phyloP scores from a whole-genome alignment of 2,113 vertebrate genomes.

The Phyllopteryx taeniolatus region DNA sequence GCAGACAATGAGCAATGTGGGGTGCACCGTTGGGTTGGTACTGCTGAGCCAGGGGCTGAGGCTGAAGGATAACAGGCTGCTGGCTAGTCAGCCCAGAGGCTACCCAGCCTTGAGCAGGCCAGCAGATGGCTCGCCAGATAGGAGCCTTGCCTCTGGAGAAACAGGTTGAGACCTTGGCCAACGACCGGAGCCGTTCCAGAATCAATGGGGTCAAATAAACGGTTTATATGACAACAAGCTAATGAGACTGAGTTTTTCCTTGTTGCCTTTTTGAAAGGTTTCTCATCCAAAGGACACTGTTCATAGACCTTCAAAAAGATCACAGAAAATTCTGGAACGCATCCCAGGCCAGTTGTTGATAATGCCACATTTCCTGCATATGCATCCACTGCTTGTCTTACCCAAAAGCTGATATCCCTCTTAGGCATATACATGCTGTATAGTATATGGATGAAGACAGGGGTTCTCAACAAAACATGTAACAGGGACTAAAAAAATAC shows the following conservation, averaged over 20 bases:
- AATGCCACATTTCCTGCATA: too few relatives aligned
- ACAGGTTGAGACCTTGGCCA: conserved; percentile 1
- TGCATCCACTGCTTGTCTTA: too few relatives aligned
- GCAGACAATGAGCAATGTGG: conserved; percentile 1
- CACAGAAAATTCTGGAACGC: not conserved
- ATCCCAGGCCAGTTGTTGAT: not conserved
- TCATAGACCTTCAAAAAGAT: not conserved
- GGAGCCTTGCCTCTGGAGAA: not conserved
- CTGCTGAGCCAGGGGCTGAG: not conserved
- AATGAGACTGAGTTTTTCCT: not conserved
- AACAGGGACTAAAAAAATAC: too few relatives aligned
- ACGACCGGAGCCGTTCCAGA: not conserved
- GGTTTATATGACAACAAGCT: not conserved
- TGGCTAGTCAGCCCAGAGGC: not conserved
- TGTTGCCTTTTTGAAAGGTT: not conserved
- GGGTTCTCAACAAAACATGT: too few relatives aligned
- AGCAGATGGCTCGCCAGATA: not conserved
- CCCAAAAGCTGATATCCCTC: too few relatives aligned
- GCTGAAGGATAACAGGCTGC: conserved; percentile 8
- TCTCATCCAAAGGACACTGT: not conserved
- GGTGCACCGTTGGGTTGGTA: not conserved
- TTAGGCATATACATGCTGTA: too few relatives aligned
- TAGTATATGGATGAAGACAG: too few relatives aligned
- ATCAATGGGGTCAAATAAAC: not conserved
- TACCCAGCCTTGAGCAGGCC: not conserved